Conservation (phyloP, 2,113 vertebrate genomes). For the Aldabrachelys gigantea region DNA sequence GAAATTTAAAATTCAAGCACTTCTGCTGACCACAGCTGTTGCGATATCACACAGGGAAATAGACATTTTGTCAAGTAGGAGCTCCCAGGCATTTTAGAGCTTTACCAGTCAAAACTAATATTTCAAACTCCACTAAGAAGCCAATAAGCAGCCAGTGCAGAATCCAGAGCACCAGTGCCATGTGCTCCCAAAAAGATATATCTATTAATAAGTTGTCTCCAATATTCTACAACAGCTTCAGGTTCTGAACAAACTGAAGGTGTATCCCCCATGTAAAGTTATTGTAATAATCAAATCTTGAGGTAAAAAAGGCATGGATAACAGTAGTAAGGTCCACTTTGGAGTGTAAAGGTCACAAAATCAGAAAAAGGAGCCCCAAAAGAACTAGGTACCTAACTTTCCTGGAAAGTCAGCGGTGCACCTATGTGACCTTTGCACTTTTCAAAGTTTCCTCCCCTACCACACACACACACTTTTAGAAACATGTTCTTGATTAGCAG, state of each 20-base stretch:
- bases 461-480: not conserved
- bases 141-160: accelerated
- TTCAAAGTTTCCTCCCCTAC: not conserved
- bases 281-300: not conserved
- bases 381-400: not conserved
- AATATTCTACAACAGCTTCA: not conserved
- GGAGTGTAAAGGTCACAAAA: too few species aligned
- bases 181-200: accelerated
- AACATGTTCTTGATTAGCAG: not conserved
- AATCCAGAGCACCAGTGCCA: not conserved
- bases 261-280: too few species aligned
- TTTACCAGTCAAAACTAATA: accelerated
- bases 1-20: constrained; percentile 26
- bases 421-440: not conserved
- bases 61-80: not conserved
- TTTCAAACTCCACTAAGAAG: not conserved
- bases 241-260: not conserved
- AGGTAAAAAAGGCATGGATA: not conserved
- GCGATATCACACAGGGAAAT: not conserved
- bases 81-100: constrained; percentile 5
- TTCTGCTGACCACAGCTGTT: constrained; percentile 25
- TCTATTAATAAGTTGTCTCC: not conserved
- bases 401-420: not conserved
- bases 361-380: not conserved
- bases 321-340: not conserved